These are phyloP conservation scores for Syngnathus typhle DNA, from an alignment of 2,113 vertebrate genomes.

Conservation along the genomic window DNA sequence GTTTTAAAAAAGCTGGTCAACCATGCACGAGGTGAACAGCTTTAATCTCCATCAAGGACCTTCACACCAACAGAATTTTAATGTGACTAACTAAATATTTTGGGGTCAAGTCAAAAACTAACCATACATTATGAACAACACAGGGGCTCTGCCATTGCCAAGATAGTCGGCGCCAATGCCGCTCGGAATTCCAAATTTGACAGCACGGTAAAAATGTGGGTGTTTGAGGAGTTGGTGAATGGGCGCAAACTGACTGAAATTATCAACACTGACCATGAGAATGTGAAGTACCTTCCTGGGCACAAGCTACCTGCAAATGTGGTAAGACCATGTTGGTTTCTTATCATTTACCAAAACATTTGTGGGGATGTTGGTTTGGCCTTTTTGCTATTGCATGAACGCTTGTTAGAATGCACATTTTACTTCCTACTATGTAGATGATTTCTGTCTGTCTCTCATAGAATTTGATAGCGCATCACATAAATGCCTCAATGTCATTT, in stretches of 20 bases:
- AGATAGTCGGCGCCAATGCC: slow-evolving; percentile 84
- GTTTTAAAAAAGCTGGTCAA: no score
- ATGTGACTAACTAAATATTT: background rate
- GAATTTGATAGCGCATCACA: background rate
- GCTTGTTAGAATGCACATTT: background rate
- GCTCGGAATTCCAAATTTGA: slow-evolving; percentile 77
- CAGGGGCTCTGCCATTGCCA: slow-evolving; percentile 96
- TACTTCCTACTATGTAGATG: background rate
- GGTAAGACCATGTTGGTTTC: slow-evolving; percentile 68
- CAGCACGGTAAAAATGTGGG: slow-evolving; percentile 87
- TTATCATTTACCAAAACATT: background rate
- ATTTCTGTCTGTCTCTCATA: background rate
- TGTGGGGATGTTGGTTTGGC: slow-evolving; percentile 4
- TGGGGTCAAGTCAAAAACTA: background rate
- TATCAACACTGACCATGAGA: slow-evolving; percentile 90
- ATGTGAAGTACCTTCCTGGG: slow-evolving; percentile 91
- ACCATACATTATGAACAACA: slow-evolving; percentile 4
- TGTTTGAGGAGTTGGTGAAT: slow-evolving; percentile 86
- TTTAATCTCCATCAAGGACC: background rate
- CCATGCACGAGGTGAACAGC: no score
- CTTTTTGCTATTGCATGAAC: background rate
- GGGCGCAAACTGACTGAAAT: slow-evolving; percentile 87
- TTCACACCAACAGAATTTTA: background rate
- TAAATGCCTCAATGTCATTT: background rate
- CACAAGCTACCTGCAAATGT: slow-evolving; percentile 88